Conservation (phyloP, 2,113 vertebrate genomes). For the Psittacus erithacus region DNA sequence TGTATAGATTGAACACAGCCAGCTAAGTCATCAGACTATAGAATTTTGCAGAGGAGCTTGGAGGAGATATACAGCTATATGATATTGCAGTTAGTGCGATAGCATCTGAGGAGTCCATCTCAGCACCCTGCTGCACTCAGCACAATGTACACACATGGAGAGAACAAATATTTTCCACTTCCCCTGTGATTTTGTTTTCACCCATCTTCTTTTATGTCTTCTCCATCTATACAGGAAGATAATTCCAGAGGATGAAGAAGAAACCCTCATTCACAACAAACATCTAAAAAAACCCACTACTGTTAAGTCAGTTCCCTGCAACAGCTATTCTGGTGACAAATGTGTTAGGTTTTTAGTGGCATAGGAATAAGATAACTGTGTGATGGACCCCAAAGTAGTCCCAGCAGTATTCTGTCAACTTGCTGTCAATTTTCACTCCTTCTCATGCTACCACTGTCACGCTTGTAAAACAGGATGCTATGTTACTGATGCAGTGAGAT, state of each 20-base stretch:
- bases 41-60: background rate
- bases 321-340: background rate
- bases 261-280: background rate
- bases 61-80: background rate
- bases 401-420: conserved; percentile 24
- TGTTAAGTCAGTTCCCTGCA: background rate
- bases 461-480: background rate
- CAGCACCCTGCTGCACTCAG: background rate
- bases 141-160: background rate
- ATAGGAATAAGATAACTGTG: background rate
- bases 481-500: background rate
- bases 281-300: background rate
- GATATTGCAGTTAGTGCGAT: conserved; percentile 47
- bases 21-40: background rate
- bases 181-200: background rate
- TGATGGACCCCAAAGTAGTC: conserved; percentile 10
- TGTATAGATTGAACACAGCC: background rate
- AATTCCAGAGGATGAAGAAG: background rate
- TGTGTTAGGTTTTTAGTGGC: background rate
- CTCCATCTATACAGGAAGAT: background rate
- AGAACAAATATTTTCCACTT: background rate
- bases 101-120: conserved; percentile 29
- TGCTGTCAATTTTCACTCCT: conserved; percentile 52
- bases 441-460: background rate
- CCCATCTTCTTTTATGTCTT: background rate